phyloP scores from a whole-genome alignment of 1,140 invertebrate species.

The Reticulitermes speratus region DNA sequence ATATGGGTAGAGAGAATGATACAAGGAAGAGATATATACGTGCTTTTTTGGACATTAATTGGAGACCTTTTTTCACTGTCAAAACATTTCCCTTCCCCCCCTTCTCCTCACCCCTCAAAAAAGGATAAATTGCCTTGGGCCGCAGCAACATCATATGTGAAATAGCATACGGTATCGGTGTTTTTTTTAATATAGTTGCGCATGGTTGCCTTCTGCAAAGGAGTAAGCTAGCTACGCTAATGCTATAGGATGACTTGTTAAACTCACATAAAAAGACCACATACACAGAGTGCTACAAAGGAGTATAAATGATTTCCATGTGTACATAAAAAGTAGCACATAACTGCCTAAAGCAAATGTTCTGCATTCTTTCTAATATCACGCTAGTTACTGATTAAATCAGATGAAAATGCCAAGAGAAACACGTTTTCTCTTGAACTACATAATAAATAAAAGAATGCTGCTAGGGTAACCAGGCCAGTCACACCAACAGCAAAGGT shows the following conservation, averaged over 20 bases:
- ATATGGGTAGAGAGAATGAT: not conserved
- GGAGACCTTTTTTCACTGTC: conserved; percentile 13
- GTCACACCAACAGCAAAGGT: not conserved
- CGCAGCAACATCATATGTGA: conserved; percentile 3
- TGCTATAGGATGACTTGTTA: not conserved
- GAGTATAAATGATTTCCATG: conserved; percentile 8
- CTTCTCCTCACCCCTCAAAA: not conserved
- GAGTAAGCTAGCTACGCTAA: not conserved
- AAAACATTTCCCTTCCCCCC: not conserved
- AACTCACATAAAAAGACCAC: conserved; percentile 11
- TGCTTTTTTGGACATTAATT: conserved; percentile 12
- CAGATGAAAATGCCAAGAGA: not conserved
- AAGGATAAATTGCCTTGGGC: conserved; percentile 10
- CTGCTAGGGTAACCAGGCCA: not conserved
- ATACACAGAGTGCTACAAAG: not conserved
- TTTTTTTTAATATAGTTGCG: not conserved
- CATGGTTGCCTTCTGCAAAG: conserved; percentile 7
- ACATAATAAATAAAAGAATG: conserved; percentile 7
- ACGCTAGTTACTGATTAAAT: conserved; percentile 13
- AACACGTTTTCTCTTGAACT: conserved; percentile 11
- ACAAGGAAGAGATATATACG: not conserved
- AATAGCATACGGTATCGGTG: not conserved
- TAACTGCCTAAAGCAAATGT: not conserved
- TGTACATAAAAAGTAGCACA: not conserved
- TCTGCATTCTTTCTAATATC: conserved; percentile 11